Evolutionary conservation across 2,113 vertebrate species (phyloP).

Genomic region (Bubo bubo): DNA sequence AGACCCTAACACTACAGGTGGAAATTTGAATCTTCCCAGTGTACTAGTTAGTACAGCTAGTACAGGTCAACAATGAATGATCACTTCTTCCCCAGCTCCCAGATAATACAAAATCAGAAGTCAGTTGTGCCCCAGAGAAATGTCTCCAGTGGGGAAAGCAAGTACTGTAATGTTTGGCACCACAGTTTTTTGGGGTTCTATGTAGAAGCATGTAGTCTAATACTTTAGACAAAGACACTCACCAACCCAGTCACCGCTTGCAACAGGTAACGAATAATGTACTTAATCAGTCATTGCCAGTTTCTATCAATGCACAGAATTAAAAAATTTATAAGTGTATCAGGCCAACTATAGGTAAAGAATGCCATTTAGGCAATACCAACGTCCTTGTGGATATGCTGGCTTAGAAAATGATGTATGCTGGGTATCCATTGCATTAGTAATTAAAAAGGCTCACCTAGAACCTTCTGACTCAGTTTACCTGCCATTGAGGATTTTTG

Average conservation of each 20-base stretch:
- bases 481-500: neutral
- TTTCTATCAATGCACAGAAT: neutral
- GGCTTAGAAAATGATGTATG: fast-evolving
- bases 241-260: neutral
- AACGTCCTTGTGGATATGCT: neutral
- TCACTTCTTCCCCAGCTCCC: neutral
- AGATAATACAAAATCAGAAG: neutral
- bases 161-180: neutral
- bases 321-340: neutral
- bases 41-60: neutral
- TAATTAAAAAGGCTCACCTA: neutral
- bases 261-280: neutral
- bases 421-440: neutral
- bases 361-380: neutral
- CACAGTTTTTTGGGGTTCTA: neutral
- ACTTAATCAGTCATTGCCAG: neutral
- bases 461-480: neutral
- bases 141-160: neutral
- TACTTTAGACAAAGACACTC: neutral
- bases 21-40: neutral
- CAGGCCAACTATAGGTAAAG: neutral
- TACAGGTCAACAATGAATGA: neutral
- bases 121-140: neutral
- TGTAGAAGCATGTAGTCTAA: neutral
- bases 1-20: neutral